Evolutionary conservation across 1,140 invertebrate genomes (phyloP).

Genomic region (Pristionchus pacificus): DNA sequence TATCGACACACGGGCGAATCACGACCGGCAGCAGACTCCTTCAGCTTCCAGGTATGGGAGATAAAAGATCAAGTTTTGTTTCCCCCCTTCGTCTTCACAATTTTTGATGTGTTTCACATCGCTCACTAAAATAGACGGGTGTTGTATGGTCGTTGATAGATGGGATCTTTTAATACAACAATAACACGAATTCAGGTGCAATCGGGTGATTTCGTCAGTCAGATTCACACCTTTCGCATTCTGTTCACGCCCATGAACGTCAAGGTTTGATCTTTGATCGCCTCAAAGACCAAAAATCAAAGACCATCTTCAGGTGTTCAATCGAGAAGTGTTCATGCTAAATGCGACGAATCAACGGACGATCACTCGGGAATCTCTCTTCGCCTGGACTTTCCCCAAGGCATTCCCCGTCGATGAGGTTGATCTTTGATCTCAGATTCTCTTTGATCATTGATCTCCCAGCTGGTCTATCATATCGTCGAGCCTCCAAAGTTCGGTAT

Average conservation of each 20-base stretch:
- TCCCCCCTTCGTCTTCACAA: neutral
- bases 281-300: neutral
- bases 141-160: neutral
- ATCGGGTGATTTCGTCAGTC: conserved; percentile 33
- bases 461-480: conserved; percentile 50
- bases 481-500: conserved; percentile 56
- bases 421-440: neutral
- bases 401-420: conserved; percentile 34
- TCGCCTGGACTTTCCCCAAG: conserved; percentile 53
- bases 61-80: too few relatives aligned
- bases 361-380: conserved; percentile 39
- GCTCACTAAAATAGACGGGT: conserved; percentile 1
- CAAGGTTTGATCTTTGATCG: conserved; percentile 26
- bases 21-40: conserved; percentile 40
- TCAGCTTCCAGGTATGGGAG: conserved; percentile 51
- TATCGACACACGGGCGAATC: conserved; percentile 45
- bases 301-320: conserved; percentile 39
- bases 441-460: neutral
- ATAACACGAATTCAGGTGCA: too few relatives aligned
- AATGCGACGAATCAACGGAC: conserved; percentile 47
- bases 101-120: neutral
- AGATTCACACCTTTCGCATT: conserved; percentile 47
- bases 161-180: too few relatives aligned
- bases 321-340: conserved; percentile 44
- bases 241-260: conserved; percentile 52